Percentiles rank a stretch among this genome's conserved stretches.
phyloP scores from a whole-genome alignment of 2,888 invertebrate species.

The Thysanoteuthis rhombus region DNA sequence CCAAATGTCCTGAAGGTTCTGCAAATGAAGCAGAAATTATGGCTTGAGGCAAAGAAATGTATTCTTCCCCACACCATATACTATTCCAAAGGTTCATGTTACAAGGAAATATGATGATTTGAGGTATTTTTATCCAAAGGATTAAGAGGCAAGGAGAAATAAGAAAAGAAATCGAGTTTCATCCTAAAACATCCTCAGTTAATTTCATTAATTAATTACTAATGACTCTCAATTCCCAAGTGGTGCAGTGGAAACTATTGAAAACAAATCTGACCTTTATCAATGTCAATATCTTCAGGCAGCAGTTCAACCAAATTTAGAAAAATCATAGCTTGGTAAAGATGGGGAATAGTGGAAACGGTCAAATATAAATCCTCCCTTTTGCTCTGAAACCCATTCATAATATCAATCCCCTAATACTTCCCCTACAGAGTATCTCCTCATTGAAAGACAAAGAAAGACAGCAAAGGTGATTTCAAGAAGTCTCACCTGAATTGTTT shows the following conservation, averaged over 20 bases:
- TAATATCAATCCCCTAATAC: not conserved
- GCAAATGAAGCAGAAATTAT: not conserved
- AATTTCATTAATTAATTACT: not conserved
- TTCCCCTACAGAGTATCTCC: not conserved
- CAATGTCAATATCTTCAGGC: not conserved
- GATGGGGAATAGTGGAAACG: not conserved
- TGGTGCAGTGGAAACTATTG: not conserved
- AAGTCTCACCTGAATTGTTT: not conserved
- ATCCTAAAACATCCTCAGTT: not conserved
- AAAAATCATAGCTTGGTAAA: not conserved
- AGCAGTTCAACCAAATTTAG: not conserved
- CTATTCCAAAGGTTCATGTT: not conserved
- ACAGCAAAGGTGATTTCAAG: not conserved
- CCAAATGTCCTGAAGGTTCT: not conserved
- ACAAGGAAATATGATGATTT: not conserved
- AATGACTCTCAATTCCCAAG: not conserved
- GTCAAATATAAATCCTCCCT: not conserved
- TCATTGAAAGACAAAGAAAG: not conserved
- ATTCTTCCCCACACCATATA: not conserved
- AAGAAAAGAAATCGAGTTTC: not conserved
- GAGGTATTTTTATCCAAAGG: not conserved
- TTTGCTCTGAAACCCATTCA: not conserved
- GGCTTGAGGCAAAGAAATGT: not conserved
- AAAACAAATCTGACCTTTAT: not conserved
- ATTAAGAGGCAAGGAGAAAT: not conserved